Percentiles rank a stretch among this genome's conserved stretches.
Conservation (phyloP, 2,888 invertebrate species). For the Cotesia congregata region DNA sequence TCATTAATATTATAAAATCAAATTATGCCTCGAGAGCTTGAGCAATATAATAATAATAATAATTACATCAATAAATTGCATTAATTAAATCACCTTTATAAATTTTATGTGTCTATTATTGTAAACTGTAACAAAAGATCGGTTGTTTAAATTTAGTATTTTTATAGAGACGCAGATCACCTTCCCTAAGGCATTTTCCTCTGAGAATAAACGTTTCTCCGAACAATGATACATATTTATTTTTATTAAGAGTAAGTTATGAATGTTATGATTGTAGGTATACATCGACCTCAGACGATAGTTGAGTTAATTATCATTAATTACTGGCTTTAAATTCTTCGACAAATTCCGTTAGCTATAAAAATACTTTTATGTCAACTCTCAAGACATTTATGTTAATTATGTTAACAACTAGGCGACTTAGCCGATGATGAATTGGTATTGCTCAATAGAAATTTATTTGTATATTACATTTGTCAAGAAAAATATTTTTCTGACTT, state of each 20-base stretch:
- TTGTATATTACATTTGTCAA: no score
- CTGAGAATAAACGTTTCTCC: neutral
- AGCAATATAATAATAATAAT: neutral
- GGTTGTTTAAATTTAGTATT: no score
- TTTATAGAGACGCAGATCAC: neutral
- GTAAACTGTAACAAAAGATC: neutral
- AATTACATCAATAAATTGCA: neutral
- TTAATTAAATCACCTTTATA: neutral
- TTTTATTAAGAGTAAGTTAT: neutral
- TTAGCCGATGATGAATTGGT: no score
- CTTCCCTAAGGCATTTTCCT: slow-evolving; percentile 1
- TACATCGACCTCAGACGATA: neutral
- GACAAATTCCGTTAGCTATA: no score
- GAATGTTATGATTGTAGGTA: neutral
- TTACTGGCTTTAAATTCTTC: no score
- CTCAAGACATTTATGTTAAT: no score
- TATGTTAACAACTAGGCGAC: no score
- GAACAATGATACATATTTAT: neutral
- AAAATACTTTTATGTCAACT: no score
- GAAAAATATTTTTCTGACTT: no score
- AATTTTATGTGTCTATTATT: neutral
- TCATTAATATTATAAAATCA: neutral
- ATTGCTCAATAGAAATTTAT: no score
- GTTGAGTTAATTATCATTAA: slow-evolving; percentile 5
- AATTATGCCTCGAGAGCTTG: neutral